phyloP scores from a whole-genome alignment of 2,797 vertebrate species.

The Mormyrus proboscirostris region DNA sequence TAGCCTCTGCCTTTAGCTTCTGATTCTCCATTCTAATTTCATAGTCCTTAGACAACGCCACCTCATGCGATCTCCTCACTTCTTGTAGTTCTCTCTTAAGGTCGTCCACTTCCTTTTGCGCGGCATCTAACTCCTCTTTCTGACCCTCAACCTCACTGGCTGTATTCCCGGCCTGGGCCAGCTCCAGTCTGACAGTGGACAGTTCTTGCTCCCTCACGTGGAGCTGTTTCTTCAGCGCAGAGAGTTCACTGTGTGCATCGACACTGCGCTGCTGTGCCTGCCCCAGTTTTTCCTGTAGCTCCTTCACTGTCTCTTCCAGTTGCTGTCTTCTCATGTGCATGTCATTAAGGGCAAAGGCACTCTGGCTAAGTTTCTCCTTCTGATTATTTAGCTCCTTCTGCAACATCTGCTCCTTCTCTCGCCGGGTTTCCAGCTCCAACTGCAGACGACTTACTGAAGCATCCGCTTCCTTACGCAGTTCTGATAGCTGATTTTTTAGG shows the following conservation, averaged over 20 bases:
- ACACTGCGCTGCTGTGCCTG: slow-evolving; percentile 59
- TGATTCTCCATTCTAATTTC: slow-evolving; percentile 75
- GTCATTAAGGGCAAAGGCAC: slow-evolving; percentile 72
- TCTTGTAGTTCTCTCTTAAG: slow-evolving; percentile 65
- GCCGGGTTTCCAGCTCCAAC: slow-evolving; percentile 60
- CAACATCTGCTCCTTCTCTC: slow-evolving; percentile 62
- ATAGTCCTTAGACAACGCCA: slow-evolving; percentile 64
- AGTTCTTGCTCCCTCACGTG: slow-evolving; percentile 67
- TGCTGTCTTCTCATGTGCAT: slow-evolving; percentile 75
- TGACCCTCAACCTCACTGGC: slow-evolving; percentile 35
- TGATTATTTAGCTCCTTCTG: slow-evolving; percentile 64
- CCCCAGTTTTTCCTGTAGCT: slow-evolving; percentile 69
- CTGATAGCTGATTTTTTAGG: slow-evolving; percentile 79
- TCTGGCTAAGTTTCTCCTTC: slow-evolving; percentile 70
- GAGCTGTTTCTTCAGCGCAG: slow-evolving; percentile 60
- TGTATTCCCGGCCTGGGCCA: slow-evolving; percentile 43
- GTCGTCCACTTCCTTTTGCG: slow-evolving; percentile 62
- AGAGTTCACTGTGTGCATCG: slow-evolving; percentile 58
- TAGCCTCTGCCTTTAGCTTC: slow-evolving; percentile 54
- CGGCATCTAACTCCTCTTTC: slow-evolving; percentile 51
- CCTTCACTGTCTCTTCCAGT: slow-evolving; percentile 65
- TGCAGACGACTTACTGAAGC: slow-evolving; percentile 54
- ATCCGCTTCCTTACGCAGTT: slow-evolving; percentile 68
- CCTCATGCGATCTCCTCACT: slow-evolving; percentile 61
- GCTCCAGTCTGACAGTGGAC: slow-evolving; percentile 45